Evolutionary conservation across 1,140 invertebrate species (phyloP).

Genomic region (Sycophila sp.): DNA sequence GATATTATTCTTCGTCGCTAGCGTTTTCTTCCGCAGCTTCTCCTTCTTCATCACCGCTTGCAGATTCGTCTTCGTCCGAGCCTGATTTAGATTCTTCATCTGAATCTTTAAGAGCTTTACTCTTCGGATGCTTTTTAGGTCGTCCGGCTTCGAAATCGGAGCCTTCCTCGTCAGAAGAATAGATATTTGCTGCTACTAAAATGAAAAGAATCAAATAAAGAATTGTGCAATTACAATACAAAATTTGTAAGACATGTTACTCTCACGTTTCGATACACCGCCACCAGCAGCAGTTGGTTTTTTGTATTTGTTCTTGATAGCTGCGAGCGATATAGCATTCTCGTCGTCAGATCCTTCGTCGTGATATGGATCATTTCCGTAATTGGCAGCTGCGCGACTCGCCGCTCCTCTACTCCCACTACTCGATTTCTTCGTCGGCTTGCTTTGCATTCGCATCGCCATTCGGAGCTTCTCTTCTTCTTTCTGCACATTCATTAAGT

Average conservation of each 20-base stretch:
- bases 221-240: not conserved
- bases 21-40: constrained; percentile 46
- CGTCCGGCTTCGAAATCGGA: constrained; percentile 86
- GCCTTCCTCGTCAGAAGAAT: constrained; percentile 91
- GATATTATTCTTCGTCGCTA: constrained; percentile 40
- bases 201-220: constrained; percentile 30
- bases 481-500: constrained; percentile 71
- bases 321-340: constrained; percentile 88
- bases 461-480: constrained; percentile 93
- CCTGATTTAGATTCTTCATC: constrained; percentile 73
- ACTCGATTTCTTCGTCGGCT: constrained; percentile 73
- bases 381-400: constrained; percentile 69
- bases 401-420: constrained; percentile 70
- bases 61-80: constrained; percentile 56
- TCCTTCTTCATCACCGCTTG: constrained; percentile 51
- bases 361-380: constrained; percentile 66
- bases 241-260: too few species aligned
- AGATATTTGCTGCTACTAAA: constrained; percentile 77
- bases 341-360: constrained; percentile 92
- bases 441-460: constrained; percentile 79
- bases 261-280: constrained; percentile 65
- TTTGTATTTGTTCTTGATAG: constrained; percentile 96
- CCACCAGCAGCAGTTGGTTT: constrained; percentile 60
- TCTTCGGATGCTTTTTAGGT: constrained; percentile 79
- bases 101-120: constrained; percentile 85